Base-by-base conservation (phyloP, 1,140 invertebrate species). In the Dendrolimus punctatus region DNA sequence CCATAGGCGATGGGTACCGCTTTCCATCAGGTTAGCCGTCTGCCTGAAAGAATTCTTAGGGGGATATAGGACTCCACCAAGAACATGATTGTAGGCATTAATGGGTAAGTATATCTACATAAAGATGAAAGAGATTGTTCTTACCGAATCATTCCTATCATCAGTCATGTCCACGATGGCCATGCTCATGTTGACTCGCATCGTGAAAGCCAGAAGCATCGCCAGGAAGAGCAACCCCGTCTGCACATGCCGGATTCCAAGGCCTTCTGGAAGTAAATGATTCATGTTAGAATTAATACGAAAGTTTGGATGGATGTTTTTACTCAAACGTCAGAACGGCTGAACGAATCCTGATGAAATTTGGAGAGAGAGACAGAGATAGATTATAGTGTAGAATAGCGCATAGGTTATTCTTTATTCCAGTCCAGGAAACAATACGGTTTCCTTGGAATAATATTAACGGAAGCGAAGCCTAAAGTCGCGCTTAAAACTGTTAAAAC, bases 221-320 rank as follows among this genome's bases (percentile, higher is more conserved):
- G 90, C 88, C 2, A 90, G 46, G 62, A 92, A 92, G 46, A 92
- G 60, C 5, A 93, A 68, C 0, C 91, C 23, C 0, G 88, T 81
- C 63, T 93, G 92, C 10, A 88, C 62, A 68, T 93, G 92, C 6
- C 92, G 86, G 4, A 88, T 80, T 39, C 92, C 92, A 10, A 91
- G 79, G 4, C 53, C 46, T 23, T 55, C 57, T 66, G 60, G n/a
- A 43, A 38, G 38, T 10, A 49, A 42, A 54, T 49, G 6, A 5
- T 39, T n/a, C 10, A 8, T 2, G 7, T 39, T 8, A 8, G 5
- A 2, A 43, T 54, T 8, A 5, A 39, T 46, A 66, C 61, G 37
- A 57, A 36, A 10, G 5, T 37, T 49, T 44, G 48, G n/a, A n/a
- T n/a, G n/a, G n/a, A n/a, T n/a, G n/a, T n/a, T n/a, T n/a, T n/a